phyloP scores from a whole-genome alignment of 2,113 vertebrate species.

The Trogon melanurus region DNA sequence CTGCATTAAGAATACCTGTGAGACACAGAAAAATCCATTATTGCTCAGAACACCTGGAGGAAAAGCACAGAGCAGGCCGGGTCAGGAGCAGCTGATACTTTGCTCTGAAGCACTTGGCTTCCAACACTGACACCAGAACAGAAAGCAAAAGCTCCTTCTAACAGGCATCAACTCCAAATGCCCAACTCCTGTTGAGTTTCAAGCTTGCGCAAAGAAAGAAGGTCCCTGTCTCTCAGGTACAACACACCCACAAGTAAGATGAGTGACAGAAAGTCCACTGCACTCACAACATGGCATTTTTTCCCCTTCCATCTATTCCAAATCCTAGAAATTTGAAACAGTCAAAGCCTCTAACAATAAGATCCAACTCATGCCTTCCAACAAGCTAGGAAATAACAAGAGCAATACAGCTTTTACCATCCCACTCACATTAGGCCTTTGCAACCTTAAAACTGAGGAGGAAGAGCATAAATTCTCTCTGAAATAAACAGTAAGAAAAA shows the following conservation, averaged over 20 bases:
- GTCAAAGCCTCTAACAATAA: background rate
- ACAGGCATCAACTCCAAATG: accelerated
- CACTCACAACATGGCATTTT: background rate
- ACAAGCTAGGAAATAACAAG: background rate
- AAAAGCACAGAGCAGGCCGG: background rate
- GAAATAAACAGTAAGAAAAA: background rate
- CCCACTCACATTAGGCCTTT: background rate
- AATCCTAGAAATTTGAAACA: background rate
- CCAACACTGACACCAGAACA: background rate
- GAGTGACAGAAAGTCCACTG: background rate
- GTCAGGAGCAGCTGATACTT: background rate
- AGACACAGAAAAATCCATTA: background rate
- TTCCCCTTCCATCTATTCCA: background rate
- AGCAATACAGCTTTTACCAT: background rate
- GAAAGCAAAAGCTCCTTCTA: background rate
- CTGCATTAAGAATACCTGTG: background rate
- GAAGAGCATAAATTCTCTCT: background rate
- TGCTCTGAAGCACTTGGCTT: background rate
- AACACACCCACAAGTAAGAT: background rate
- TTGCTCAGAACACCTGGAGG: background rate
- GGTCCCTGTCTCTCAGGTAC: background rate
- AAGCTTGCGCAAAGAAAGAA: background rate
- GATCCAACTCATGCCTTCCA: background rate
- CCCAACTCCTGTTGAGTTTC: background rate
- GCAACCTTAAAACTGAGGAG: background rate